These are phyloP conservation scores for Galerucella nymphaeae DNA, from an alignment of 2,888 invertebrate genomes.

Conservation along the genomic window DNA sequence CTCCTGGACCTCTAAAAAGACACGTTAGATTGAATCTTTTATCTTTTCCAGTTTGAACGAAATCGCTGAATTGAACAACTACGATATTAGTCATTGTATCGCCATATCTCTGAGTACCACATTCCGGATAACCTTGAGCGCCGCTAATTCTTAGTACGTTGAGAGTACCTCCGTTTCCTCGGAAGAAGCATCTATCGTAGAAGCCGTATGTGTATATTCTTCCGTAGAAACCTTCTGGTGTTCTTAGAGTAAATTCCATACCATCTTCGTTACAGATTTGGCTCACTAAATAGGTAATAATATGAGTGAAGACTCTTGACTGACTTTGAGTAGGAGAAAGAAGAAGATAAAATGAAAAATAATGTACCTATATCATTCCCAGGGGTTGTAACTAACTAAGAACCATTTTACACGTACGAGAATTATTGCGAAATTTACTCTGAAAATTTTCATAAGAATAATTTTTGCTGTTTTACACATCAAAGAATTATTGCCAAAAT, in stretches of 20 bases:
- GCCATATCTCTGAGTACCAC: slow-evolving; percentile 87
- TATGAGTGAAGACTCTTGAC: too few relatives aligned
- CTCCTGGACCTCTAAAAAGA: slow-evolving; percentile 89
- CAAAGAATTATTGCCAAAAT: too few relatives aligned
- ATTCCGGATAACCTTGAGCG: slow-evolving; percentile 92
- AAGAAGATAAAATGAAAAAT: too few relatives aligned
- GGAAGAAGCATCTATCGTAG: slow-evolving; percentile 91
- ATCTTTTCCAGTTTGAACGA: slow-evolving; percentile 90
- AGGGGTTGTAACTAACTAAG: too few relatives aligned
- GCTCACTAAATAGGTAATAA: slow-evolving; percentile 71
- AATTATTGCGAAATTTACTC: too few relatives aligned
- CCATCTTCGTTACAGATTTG: slow-evolving; percentile 94
- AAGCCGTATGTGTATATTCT: slow-evolving; percentile 92
- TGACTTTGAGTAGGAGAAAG: too few relatives aligned
- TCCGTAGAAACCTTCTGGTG: slow-evolving; percentile 90
- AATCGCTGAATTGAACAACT: slow-evolving; percentile 93
- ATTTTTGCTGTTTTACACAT: too few relatives aligned
- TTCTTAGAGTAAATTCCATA: slow-evolving; percentile 90
- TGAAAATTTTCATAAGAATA: too few relatives aligned
- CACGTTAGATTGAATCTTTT: slow-evolving; percentile 94
- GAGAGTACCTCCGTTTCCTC: slow-evolving; percentile 87
- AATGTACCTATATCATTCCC: too few relatives aligned
- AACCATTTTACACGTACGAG: too few relatives aligned
- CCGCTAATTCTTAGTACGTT: slow-evolving; percentile 88
- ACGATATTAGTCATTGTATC: slow-evolving; percentile 95